Evolutionary conservation across 2,797 vertebrate genomes (phyloP).

Genomic region (Arrhamphus sclerolepis): DNA sequence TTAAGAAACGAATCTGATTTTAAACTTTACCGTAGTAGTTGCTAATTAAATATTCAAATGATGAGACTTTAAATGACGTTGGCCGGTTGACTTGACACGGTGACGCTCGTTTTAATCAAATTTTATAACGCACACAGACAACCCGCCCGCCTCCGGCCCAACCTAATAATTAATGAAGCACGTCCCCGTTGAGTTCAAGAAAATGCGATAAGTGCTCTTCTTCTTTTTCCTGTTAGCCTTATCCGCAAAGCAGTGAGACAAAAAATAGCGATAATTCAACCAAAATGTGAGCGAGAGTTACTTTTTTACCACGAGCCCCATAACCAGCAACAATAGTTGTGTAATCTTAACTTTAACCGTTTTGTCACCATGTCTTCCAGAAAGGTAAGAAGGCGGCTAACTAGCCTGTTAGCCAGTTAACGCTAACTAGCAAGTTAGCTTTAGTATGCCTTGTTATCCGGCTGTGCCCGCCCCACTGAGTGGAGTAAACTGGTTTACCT

Average conservation of each 20-base stretch:
- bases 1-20: too few relatives aligned
- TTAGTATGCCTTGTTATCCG: constrained; percentile 3
- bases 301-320: fast-evolving
- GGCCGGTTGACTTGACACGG: too few relatives aligned
- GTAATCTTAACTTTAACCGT: background rate
- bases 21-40: too few relatives aligned
- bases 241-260: background rate
- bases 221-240: background rate
- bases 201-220: background rate
- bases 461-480: constrained; percentile 7
- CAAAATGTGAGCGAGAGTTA: background rate
- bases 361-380: constrained; percentile 57
- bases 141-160: constrained; percentile 18
- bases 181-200: constrained; percentile 18
- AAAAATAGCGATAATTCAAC: background rate
- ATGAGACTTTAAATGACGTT: too few relatives aligned
- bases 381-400: constrained; percentile 67
- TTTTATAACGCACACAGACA: background rate
- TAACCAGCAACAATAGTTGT: background rate
- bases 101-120: too few relatives aligned
- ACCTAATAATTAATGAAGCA: constrained; percentile 30
- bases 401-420: constrained; percentile 16
- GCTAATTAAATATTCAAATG: too few relatives aligned
- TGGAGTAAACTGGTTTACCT: background rate
- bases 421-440: constrained; percentile 40